Base-by-base conservation (phyloP, 2,888 invertebrate genomes). In the Neocrepidodera transversa region DNA sequence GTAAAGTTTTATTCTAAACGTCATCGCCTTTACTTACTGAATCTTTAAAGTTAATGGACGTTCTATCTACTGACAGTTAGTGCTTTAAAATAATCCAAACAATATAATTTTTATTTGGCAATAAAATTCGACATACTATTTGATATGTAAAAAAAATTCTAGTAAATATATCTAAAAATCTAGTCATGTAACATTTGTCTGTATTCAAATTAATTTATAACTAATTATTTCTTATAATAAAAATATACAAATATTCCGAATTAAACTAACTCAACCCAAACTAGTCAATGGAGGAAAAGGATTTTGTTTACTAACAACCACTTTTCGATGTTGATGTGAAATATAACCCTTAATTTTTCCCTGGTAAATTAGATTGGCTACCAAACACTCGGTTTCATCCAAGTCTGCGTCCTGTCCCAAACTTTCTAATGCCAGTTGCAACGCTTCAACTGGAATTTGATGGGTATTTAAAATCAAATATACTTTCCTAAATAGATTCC, bases 321-420 rank as follows among this genome's bases (percentile, higher is more conserved):
- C 86, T 81, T 97, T 97, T 78, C 96, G 91, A 80, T 99, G 97
- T 71, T 94, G 93, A 81, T 95, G 92, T 0, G 97, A 97, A 74
- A 99, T 95, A 79, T 99, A 99, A 0, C 99, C 98, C 79, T 97
- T 97, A 70, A 99, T 95, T 82, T 95, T 97, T 17, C 95, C 95
- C 80, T 97, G 96, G 75, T 88, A 94, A 71, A 99, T 98, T 53
- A 99, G 85, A 83, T 97, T 98, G 1, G 97, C 95, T 2, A 98
- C 88, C 71, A 98, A 93, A 79, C 98, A 98, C 71, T 96, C 93
- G 0, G 96, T 93, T 79, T 98, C 97, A 77, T 97, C 97, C 68
- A 91, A 84, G 76, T 95, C 94, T 1, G 96, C 91, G 74, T 95
- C 94, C 63, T 90, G 87, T 6, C 93, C 92, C 74, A 92, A 87